Evolutionary conservation across 2,797 vertebrate genomes (phyloP).

Genomic region (Capromys pilorides): DNA sequence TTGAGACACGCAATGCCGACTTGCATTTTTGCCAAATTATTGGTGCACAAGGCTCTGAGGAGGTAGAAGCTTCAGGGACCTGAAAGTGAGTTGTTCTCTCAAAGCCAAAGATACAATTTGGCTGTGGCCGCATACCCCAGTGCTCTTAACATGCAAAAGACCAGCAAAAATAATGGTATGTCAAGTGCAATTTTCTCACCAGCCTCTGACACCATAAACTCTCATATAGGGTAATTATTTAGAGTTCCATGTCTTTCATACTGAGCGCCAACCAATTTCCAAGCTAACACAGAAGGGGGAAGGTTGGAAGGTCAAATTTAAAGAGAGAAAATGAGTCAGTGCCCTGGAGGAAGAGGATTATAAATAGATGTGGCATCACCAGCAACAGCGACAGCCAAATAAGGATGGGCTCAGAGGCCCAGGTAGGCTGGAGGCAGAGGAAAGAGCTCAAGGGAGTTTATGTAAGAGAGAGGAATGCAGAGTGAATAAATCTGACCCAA

Average conservation of each 20-base stretch:
- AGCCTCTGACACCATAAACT: slow-evolving; percentile 53
- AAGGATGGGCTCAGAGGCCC: slow-evolving; percentile 58
- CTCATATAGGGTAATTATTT: slow-evolving; percentile 73
- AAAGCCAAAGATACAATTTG: slow-evolving; percentile 66
- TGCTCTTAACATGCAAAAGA: slow-evolving; percentile 67
- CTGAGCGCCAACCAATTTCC: slow-evolving; percentile 64
- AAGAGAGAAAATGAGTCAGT: slow-evolving; percentile 83
- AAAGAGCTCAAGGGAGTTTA: slow-evolving; percentile 57
- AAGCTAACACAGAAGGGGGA: slow-evolving; percentile 69
- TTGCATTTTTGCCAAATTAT: slow-evolving; percentile 66
- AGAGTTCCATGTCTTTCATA: slow-evolving; percentile 65
- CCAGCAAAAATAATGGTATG: slow-evolving; percentile 68
- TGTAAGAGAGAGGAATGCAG: slow-evolving; percentile 42
- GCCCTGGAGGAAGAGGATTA: slow-evolving; percentile 77
- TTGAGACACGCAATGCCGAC: slow-evolving; percentile 49
- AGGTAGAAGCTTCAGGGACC: slow-evolving; percentile 53
- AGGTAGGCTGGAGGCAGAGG: slow-evolving; percentile 61
- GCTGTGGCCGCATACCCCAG: slow-evolving; percentile 34
- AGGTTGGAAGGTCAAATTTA: slow-evolving; percentile 83
- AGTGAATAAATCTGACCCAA: slow-evolving; percentile 58
- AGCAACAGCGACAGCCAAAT: slow-evolving; percentile 65
- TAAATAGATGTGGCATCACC: slow-evolving; percentile 72
- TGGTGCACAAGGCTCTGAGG: slow-evolving; percentile 46
- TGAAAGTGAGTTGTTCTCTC: slow-evolving; percentile 70
- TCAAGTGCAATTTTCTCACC: slow-evolving; percentile 61